Evolutionary conservation across 2,113 vertebrate genomes (phyloP), one percentile per base, ranked within the genome.

Genomic region (Passer montanus): DNA sequence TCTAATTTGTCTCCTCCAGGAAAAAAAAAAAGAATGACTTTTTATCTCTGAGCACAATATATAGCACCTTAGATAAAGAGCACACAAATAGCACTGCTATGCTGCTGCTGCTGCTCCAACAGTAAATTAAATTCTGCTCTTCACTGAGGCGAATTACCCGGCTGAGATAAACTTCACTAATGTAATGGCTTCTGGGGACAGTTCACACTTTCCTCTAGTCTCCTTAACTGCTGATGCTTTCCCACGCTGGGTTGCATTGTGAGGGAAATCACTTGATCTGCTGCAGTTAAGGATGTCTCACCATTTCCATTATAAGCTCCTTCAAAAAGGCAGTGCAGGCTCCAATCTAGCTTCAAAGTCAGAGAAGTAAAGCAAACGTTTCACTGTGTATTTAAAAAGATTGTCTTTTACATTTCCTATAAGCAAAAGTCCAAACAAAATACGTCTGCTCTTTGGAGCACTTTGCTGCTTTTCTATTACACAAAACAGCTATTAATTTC

Each of bases 141-240:
- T 78, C 94, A 90, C 55, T 96, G 95, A 84, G 20, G 31, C 9
- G 77, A 91, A 94, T 94, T 95, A 96, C 66, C 64, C 11, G 13
- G 76, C 69, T 73, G 94, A 97, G 94, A 96, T 95, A 96, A 96
- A 96, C 94, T 76, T 94, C 88, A 66, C 80, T 79, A 87, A 89
- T 59, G 70, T 83, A 94, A 96, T 87, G 63, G 67, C 44, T 97
- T 94, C 94, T 94, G 87, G 84, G 89, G 81, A 85, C 89, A 90
- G 84, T 90, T 95, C 89, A 75, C 55, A 73, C 66, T 95, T 97
- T 77, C 79, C 87, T 96, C 94, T 90, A 76, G 89, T 94, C 59
- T 89, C 79, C 67, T 87, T 74, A 94, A 64, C 16, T 84, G 58
- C 41, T 70, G 39, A 66, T 96, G 62, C 93, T 84, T 95, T 95